A percentile compares a stretch with the other conserved stretches of the same genome.
phyloP scores from a whole-genome alignment of 2,888 invertebrate genomes.

The Spilarctia lutea region DNA sequence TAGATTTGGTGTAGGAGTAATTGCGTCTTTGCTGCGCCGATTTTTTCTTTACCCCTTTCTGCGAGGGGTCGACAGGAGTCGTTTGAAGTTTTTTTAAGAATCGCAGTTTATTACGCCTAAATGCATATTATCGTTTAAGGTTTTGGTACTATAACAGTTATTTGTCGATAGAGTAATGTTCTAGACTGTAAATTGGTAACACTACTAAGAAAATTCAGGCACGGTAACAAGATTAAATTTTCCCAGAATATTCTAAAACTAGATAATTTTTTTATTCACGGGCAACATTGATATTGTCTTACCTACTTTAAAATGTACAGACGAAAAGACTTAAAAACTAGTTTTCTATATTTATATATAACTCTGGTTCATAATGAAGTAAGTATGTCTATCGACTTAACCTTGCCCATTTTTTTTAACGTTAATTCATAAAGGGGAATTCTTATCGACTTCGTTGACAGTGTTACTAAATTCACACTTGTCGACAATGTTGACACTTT shows the following conservation, averaged over 20 bases:
- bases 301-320: background rate
- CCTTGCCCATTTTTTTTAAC: background rate
- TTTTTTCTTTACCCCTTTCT: constrained; percentile 69
- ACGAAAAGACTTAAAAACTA: background rate
- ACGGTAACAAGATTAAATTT: background rate
- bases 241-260: background rate
- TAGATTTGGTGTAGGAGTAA: constrained; percentile 69
- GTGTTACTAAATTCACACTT: too few relatives aligned
- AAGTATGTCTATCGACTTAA: background rate
- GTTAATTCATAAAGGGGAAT: too few relatives aligned
- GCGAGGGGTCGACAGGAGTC: constrained; percentile 65
- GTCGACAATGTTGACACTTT: too few relatives aligned
- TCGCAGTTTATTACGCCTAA: constrained; percentile 45
- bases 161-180: background rate
- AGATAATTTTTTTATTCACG: too few relatives aligned
- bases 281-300: background rate
- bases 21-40: constrained; percentile 80
- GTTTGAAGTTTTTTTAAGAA: constrained; percentile 54
- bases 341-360: background rate
- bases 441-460: too few relatives aligned
- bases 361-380: background rate
- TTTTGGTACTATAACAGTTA: constrained; percentile 29
- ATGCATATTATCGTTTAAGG: constrained; percentile 34
- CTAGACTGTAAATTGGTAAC: background rate
- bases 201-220: background rate